Evolutionary conservation across 2,113 vertebrate species (phyloP), one percentile per base, ranked within the genome.

Genomic region (Paramisgurnus dabryanus): DNA sequence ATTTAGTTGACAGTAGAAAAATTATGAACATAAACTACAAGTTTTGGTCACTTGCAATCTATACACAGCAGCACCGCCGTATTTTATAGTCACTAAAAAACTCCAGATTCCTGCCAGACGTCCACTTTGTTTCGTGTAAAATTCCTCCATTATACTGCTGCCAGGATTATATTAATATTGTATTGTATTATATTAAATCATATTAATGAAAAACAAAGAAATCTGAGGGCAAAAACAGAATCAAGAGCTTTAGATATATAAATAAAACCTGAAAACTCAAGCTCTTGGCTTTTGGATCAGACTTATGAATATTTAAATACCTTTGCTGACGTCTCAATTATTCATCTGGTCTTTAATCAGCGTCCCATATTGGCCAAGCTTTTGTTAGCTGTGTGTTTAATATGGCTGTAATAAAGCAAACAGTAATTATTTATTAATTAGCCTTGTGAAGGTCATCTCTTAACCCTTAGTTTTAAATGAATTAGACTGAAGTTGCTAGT

Each of bases 331-430:
- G 40, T 81, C 80, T 84, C 68, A 81, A 84, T 84, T 81, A 84
- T 84, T 84, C 67, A 84, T 84, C 67, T 50, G 22, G 61, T 78
- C 74, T 78, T 84, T 84, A 78, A 84, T 84, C 83, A 72, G 68
- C 58, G 74, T n/a, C 53, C 49, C n/a, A 27, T 43, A 73, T 71
- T 50, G 49, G 73, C 74, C 67, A 55, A 40, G 27, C 27, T 78
- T 71, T 82, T 82, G 81, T 78, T 78, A 77, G 47, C 61, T 15
- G 7, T 79, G 76, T 45, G 61, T 79, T 82, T 82, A 78, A 82
- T 78, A 73, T 65, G 57, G 55, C 72, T 17, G 49, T 69, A 81
- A 81, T 76, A 76, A 79, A 58, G 81, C 68, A 78, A 79, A 73
- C 50, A 70, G 76, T 82, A 60, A 82, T 82, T 61, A 82, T 82